A percentile compares a stretch with the other conserved stretches of the same genome.
Evolutionary conservation across 2,113 vertebrate species (phyloP).

Genomic region (Eptatretus burgeri): DNA sequence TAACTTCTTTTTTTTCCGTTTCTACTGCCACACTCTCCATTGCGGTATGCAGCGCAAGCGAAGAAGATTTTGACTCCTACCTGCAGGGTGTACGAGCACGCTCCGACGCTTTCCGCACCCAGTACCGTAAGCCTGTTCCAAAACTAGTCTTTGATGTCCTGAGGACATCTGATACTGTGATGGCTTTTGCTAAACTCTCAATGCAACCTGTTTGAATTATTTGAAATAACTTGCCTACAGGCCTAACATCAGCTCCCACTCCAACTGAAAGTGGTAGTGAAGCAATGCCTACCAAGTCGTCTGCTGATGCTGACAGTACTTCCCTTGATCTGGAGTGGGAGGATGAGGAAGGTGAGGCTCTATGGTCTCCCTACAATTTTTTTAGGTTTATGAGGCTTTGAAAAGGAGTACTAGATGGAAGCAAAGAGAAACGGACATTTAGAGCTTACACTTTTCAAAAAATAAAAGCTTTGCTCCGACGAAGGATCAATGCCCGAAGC

Average conservation of each 20-base stretch:
- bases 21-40: no score
- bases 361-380: background rate
- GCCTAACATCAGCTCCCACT: slow-evolving; percentile 54
- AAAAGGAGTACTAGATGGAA: no score
- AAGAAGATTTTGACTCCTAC: slow-evolving; percentile 43
- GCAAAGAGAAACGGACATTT: no score
- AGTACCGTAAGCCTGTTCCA: slow-evolving; percentile 33
- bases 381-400: no score
- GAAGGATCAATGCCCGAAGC: no score
- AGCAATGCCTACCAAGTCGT: slow-evolving; percentile 72
- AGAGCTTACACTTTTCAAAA: no score
- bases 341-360: slow-evolving; percentile 58
- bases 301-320: slow-evolving; percentile 53
- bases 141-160: background rate
- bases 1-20: no score
- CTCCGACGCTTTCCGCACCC: slow-evolving; percentile 48
- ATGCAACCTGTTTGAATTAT: background rate
- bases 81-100: slow-evolving; percentile 44
- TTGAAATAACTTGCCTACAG: slow-evolving; percentile 14
- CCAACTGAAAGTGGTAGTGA: slow-evolving; percentile 64
- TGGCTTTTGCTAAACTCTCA: background rate
- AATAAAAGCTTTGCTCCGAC: no score
- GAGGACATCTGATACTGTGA: background rate
- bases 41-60: slow-evolving; percentile 18
- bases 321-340: slow-evolving; percentile 92